A percentile compares a stretch with the other conserved stretches of the same genome.
Evolutionary conservation across 1,140 invertebrate species (phyloP).

Genomic region (Leptinotarsa undecemlineata): DNA sequence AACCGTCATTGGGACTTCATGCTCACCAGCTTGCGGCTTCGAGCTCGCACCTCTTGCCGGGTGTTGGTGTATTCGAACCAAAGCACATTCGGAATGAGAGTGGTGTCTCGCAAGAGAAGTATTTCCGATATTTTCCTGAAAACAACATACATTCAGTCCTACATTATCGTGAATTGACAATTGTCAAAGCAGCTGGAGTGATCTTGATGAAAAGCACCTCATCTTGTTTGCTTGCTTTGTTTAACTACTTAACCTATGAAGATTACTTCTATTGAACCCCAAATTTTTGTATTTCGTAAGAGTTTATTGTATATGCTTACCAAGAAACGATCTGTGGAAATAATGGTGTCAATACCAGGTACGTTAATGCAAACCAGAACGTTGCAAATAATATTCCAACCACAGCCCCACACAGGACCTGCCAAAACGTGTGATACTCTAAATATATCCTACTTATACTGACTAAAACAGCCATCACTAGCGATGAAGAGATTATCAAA

Average conservation of each 20-base stretch:
- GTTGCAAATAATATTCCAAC: slow-evolving; percentile 60
- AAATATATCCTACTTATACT: slow-evolving; percentile 79
- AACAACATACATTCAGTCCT: neutral
- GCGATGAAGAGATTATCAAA: slow-evolving; percentile 66
- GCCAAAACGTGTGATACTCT: slow-evolving; percentile 81
- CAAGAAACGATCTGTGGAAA: slow-evolving; percentile 85
- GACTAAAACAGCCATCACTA: slow-evolving; percentile 66
- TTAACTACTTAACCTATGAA: no score
- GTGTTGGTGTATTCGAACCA: slow-evolving; percentile 95
- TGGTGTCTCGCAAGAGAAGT: slow-evolving; percentile 84
- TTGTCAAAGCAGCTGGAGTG: no score
- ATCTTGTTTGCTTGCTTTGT: no score
- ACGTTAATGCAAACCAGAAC: slow-evolving; percentile 68
- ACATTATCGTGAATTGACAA: no score
- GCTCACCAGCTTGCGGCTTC: slow-evolving; percentile 81
- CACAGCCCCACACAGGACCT: slow-evolving; percentile 77
- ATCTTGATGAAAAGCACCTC: no score
- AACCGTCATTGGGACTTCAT: slow-evolving; percentile 86
- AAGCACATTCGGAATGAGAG: slow-evolving; percentile 88
- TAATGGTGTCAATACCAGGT: slow-evolving; percentile 79
- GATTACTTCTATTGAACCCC: no score
- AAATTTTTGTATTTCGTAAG: no score
- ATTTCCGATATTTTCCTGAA: slow-evolving; percentile 85
- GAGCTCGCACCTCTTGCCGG: slow-evolving; percentile 74
- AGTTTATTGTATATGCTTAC: slow-evolving; percentile 61